Evolutionary conservation across 2,113 vertebrate species (phyloP), one percentile per base, ranked within the genome.

Genomic region (Malurus elegans): DNA sequence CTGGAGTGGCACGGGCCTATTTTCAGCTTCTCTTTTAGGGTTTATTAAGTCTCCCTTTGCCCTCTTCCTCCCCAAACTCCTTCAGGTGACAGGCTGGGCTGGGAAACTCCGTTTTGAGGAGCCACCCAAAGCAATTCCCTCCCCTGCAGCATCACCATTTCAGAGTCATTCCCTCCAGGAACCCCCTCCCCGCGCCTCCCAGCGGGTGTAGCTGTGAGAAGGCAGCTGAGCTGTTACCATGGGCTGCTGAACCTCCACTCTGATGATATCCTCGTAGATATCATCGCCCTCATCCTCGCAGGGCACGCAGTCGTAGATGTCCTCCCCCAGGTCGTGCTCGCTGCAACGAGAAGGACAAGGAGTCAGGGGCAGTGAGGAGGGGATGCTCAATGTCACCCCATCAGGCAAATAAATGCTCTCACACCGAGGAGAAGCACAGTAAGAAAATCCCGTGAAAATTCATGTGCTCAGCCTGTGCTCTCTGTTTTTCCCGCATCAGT

Each of bases 231-330:
- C 4, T 24, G 84, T 99, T 95, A 99, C 99, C 99, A 99, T 99
- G 96, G 99, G 99, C 98, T 99, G 99, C 97, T 99, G 99, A 86
- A 99, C 99, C 94, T 99, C 99, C 98, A 99, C 99, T 97, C 99
- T 98, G 98, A 99, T 99, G 98, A 99, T 99, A 97, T 99, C 99
- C 97, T 99, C 99, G 4, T 99, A 99, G 98, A 99, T 99, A 95
- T 99, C 99, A 15, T 99, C 99, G 0, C 99, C 99, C 50, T 99
- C 99, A 10, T 99, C 99, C 36, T 99, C 99, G 19, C 99, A 99
- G 1, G 99, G 99, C 61, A 99, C 99, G 1, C 99, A 99, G 98
- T 99, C 99, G 1, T 99, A 99, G 96, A 99, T 99, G 97, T 99
- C 99, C 97, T 99, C 99, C 10, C 99, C 99, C 97, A 99, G 94